Evolutionary conservation across 2,797 vertebrate species (phyloP).

Genomic region (Melanotaenia pygmaea): DNA sequence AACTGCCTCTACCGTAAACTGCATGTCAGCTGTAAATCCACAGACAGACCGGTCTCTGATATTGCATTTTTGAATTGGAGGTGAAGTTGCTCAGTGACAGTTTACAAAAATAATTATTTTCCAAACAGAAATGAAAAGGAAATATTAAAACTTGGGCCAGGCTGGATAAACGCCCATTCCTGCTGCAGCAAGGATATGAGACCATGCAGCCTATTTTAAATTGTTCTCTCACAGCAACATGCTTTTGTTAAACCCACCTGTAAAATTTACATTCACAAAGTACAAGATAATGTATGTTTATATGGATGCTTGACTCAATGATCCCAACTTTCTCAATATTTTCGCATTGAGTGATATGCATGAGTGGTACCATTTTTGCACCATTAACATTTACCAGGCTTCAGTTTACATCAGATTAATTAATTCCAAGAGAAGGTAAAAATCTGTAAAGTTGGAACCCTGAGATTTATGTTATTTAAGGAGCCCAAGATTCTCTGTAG

Average conservation of each 20-base stretch:
- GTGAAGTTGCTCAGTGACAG: constrained; percentile 46
- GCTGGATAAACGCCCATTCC: constrained; percentile 13
- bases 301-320: constrained; percentile 30
- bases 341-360: constrained; percentile 31
- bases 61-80: constrained; percentile 60
- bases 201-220: constrained; percentile 30
- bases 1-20: constrained; percentile 23
- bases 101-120: constrained; percentile 17
- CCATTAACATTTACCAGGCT: constrained; percentile 31
- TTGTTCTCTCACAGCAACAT: constrained; percentile 40
- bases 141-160: constrained; percentile 10
- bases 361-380: constrained; percentile 29
- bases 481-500: constrained; percentile 29
- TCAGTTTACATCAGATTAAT: constrained; percentile 41
- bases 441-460: constrained; percentile 69
- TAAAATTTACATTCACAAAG: constrained; percentile 49
- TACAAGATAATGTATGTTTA: constrained; percentile 35
- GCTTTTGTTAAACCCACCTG: constrained; percentile 31
- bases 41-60: constrained; percentile 65
- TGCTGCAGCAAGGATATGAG: constrained; percentile 26
- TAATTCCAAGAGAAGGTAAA: constrained; percentile 36
- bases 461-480: constrained; percentile 73
- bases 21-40: constrained; percentile 26
- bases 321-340: constrained; percentile 22
- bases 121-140: constrained; percentile 12